Percentiles rank a stretch among this genome's conserved stretches.
Conservation (phyloP, 2,113 vertebrate genomes). For the Cynopterus brachyotis region DNA sequence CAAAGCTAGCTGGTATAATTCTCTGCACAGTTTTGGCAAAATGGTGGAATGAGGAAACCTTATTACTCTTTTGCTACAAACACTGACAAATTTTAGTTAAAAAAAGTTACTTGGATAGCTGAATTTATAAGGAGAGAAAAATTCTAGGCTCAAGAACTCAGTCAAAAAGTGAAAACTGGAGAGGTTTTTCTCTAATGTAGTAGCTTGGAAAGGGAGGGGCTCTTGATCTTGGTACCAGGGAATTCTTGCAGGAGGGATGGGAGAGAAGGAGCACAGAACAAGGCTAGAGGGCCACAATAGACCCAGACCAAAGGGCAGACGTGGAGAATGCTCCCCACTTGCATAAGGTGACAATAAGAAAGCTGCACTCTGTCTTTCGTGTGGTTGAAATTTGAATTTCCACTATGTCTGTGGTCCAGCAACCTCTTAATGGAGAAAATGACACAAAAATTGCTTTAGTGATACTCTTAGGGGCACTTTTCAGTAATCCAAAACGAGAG, state of each 20-base stretch:
- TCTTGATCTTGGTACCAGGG: neutral
- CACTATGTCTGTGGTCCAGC: neutral
- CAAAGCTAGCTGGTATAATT: neutral
- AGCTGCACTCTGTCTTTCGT: accelerated
- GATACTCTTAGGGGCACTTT: neutral
- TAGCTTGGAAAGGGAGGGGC: neutral
- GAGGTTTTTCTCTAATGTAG: neutral
- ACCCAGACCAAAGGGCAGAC: neutral
- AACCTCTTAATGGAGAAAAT: neutral
- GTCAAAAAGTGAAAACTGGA: neutral
- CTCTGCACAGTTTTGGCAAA: neutral
- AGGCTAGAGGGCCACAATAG: accelerated
- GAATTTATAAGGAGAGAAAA: neutral
- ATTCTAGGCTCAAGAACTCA: neutral
- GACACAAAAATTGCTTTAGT: too few species aligned
- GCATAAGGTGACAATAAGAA: neutral
- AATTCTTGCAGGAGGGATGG: neutral
- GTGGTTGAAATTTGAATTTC: neutral
- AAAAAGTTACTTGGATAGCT: neutral
- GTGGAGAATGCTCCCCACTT: neutral
- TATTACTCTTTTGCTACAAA: neutral
- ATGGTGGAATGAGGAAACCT: neutral
- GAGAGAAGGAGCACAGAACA: accelerated
- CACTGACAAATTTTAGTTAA: neutral
- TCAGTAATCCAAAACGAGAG: neutral